phyloP scores from a whole-genome alignment of 2,113 vertebrate genomes.

The Boleophthalmus pectinirostris region DNA sequence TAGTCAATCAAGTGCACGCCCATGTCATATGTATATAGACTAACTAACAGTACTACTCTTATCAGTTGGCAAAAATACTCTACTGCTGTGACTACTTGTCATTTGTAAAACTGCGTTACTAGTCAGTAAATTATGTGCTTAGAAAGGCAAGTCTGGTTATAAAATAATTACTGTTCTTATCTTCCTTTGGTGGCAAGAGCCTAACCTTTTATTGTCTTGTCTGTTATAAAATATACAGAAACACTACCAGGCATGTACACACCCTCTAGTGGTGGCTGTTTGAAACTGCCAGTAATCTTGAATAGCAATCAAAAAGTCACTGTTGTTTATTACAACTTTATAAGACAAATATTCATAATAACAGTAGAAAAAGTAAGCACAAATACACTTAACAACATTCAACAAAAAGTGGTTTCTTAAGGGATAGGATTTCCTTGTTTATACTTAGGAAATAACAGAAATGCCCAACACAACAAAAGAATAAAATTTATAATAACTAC shows the following conservation, averaged over 20 bases:
- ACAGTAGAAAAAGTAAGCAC: slow-evolving; percentile 14
- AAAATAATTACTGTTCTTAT: neutral
- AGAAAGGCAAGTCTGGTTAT: neutral
- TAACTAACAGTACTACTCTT: neutral
- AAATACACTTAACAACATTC: slow-evolving; percentile 9
- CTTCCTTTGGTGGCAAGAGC: neutral
- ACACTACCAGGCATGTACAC: slow-evolving; percentile 17
- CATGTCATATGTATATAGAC: neutral
- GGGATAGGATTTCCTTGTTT: neutral
- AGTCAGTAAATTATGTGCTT: neutral
- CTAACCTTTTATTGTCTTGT: neutral
- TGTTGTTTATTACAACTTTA: slow-evolving; percentile 53
- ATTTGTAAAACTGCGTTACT: neutral
- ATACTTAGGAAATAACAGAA: neutral
- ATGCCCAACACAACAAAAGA: neutral
- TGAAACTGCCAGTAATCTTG: neutral
- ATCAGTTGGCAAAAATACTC: neutral
- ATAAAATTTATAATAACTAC: neutral
- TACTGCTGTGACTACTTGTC: too few relatives aligned
- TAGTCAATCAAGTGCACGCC: neutral
- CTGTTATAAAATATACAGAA: slow-evolving; percentile 17
- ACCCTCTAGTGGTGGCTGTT: slow-evolving; percentile 50
- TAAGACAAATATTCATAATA: slow-evolving; percentile 28
- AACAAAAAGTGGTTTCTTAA: neutral
- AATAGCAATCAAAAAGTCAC: neutral